Evolutionary conservation across 2,888 invertebrate genomes (phyloP), one percentile per base, ranked within the genome.

Genomic region (Macaria liturata): DNA sequence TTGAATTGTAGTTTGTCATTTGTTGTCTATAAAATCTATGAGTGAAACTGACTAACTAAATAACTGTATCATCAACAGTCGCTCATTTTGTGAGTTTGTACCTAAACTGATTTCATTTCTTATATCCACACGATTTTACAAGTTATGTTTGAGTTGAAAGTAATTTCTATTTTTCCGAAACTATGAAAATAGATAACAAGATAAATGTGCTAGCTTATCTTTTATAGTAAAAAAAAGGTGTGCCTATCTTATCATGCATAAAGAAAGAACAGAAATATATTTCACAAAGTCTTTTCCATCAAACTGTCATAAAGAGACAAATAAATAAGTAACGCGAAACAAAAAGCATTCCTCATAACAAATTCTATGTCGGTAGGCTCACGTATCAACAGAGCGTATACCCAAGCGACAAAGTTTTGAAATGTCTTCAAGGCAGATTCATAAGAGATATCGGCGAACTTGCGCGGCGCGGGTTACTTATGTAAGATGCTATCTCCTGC

Each of bases 351-450:
- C 39, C 42, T 8, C 9, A 42, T n/a, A n/a, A 42, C 9, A n/a
- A 42, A 42, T 42, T 42, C 9, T 5, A 42, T 4, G 4, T n/a
- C 6, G 9, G 8, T 8, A 42, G 42, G 8, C 4, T 8, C n/a
- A 42, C 34, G 34, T 37, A 59, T 54, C 47, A 54, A 49, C 47
- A 51, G 42, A 59, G 54, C 51, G 51, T 48, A 59, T 59, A 45
- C 49, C 51, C 40, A 43, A 54, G 55, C 32, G 48, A 48, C 32
- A 52, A 55, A 59, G 51, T 59, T 59, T 37, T 34, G 59, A 48
- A 59, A 59, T 46, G 55, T 52, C 59, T 59, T 48, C 55, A 51
- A 59, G 59, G 47, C 51, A 45, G 55, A 55, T 59, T 48, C 59
- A 59, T 55, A 59, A 59, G 51, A 55, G 52, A 59, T 59, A 59